These are phyloP conservation scores for Cryptus viduatorius DNA, from an alignment of 2,888 invertebrate species.

Conservation along the genomic window DNA sequence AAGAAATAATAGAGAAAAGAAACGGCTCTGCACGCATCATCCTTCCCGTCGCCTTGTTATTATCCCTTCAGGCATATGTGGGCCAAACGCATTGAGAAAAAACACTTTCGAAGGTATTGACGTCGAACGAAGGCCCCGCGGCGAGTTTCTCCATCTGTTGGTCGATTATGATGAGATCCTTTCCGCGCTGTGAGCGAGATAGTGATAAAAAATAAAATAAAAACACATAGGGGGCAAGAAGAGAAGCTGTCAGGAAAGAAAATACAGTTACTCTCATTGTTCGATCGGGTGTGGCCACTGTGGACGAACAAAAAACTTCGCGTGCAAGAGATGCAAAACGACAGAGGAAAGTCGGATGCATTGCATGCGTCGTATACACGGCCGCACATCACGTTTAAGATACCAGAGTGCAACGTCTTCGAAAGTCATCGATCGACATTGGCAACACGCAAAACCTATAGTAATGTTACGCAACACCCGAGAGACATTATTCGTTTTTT, in stretches of 20 bases:
- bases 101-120: conserved; percentile 75
- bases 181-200: conserved; percentile 45
- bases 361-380: conserved; percentile 33
- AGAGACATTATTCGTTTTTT: conserved; percentile 2
- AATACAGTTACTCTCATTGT: conserved; percentile 66
- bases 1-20: conserved; percentile 67
- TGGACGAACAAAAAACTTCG: conserved; percentile 53
- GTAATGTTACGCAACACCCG: conserved; percentile 23
- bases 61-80: conserved; percentile 81
- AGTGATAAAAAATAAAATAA: conserved; percentile 53
- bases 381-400: conserved; percentile 12
- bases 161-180: conserved; percentile 43
- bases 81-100: conserved; percentile 71
- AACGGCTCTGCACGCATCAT: conserved; percentile 71
- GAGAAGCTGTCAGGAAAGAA: conserved; percentile 69
- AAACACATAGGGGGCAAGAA: conserved; percentile 41
- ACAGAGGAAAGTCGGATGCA: conserved; percentile 30
- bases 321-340: conserved; percentile 59
- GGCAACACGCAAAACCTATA: conserved; percentile 48
- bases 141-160: conserved; percentile 79
- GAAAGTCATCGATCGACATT: conserved; percentile 59
- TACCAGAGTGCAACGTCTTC: conserved; percentile 28
- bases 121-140: conserved; percentile 68
- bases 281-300: conserved; percentile 45
- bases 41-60: conserved; percentile 76